Conservation (phyloP, 2,888 invertebrate genomes). For the Eueremaeus valkanovi region DNA sequence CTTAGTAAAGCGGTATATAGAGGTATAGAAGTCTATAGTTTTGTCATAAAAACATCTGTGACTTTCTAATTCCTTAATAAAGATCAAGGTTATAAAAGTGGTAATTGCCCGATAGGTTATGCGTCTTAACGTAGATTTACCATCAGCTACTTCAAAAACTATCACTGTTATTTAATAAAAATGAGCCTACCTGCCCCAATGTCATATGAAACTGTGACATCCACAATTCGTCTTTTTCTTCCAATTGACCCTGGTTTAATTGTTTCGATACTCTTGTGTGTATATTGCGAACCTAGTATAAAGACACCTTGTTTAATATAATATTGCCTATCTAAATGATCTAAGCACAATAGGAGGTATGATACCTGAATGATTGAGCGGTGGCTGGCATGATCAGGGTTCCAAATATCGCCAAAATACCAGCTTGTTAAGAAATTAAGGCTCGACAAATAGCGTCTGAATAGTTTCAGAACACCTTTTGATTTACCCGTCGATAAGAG, state of each 20-base stretch:
- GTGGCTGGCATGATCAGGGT: conserved; percentile 56
- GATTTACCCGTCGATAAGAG: conserved; percentile 46
- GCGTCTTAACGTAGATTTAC: no score
- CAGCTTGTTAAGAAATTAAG: conserved; percentile 68
- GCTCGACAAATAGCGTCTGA: conserved; percentile 75
- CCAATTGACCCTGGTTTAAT: conserved; percentile 39
- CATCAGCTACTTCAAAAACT: no score
- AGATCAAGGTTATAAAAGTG: no score
- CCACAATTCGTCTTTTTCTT: conserved; percentile 45
- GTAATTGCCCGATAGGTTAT: no score
- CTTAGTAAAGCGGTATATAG: no score
- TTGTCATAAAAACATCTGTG: no score
- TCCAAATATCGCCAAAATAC: conserved; percentile 67
- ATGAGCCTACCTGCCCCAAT: conserved; percentile 68
- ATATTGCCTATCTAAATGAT: conserved; percentile 37
- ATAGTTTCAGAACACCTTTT: conserved; percentile 50
- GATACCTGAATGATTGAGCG: conserved; percentile 55
- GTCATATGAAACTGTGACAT: conserved; percentile 79
- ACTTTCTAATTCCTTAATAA: no score
- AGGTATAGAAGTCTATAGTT: no score
- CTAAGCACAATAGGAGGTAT: no score
- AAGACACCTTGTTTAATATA: conserved; percentile 36
- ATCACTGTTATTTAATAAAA: no score
- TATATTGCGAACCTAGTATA: conserved; percentile 42
- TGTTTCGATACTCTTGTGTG: conserved; percentile 43